Evolutionary conservation across 2,888 invertebrate species (phyloP), one percentile per base, ranked within the genome.

Genomic region (Drosophila anomalata): DNA sequence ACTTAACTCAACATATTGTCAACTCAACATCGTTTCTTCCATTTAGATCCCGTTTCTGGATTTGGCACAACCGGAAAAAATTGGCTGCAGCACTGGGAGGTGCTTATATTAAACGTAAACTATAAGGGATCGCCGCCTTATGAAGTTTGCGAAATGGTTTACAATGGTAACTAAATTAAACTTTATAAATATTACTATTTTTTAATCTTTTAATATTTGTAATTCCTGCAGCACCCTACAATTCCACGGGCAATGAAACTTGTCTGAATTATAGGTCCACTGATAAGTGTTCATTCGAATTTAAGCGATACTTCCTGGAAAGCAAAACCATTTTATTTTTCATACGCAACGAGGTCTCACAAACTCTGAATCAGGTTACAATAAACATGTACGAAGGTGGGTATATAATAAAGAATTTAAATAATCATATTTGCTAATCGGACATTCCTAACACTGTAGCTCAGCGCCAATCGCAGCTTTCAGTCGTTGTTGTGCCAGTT

Each of bases 401-500:
- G 78, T 80, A n/a, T 20, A 20, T 9, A 5, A 14, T 20, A 3
- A 2, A 17, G 3, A 12, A 0, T 9, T 2, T 4, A 0, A 11
- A 44, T 5, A 33, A 5, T 5, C 4, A 8, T n/a, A 20, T 44
- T 50, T 12, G 26, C 8, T 11, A 9, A 8, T 17, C n/a, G 11
- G 11, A 12, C n/a, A 3, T 12, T 17, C 24, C n/a, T 3, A 9
- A 12, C 2, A 17, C 12, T 51, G 46, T 92, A 96, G 97, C 94
- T 29, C 94, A 94, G 39, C 94, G 94, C 68, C 95, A 96, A 89
- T 94, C 96, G 1, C 97, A 97, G 90, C 92, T 97, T 55, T 97
- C 97, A 0, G 96, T 97, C 3, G 96, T 98, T 36, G 95, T 97
- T 57, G 96, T 97, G 41, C 97, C 97, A 2, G 96, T 97, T 20